These are phyloP conservation scores for Notothenia coriiceps DNA, from an alignment of 2,113 vertebrate genomes.

Conservation along the genomic window DNA sequence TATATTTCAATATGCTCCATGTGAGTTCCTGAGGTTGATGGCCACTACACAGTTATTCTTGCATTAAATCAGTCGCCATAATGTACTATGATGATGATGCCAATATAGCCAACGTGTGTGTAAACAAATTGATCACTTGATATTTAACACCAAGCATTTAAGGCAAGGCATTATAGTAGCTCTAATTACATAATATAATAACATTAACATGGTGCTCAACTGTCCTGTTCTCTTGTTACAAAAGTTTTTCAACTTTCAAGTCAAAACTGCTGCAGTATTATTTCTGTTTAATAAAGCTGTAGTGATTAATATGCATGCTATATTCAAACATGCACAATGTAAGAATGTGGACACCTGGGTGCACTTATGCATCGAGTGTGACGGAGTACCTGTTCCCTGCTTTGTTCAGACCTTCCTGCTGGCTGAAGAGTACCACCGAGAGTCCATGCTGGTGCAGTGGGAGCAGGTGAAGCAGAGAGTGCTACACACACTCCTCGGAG, in stretches of 20 bases:
- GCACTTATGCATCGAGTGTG: not conserved
- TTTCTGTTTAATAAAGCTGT: not conserved
- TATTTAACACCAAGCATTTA: not conserved
- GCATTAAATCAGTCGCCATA: not conserved
- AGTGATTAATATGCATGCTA: not conserved
- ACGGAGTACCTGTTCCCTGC: not conserved
- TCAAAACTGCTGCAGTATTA: not conserved
- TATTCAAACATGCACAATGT: not conserved
- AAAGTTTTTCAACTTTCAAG: not conserved
- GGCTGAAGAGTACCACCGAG: conserved; percentile 97
- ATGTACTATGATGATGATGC: too few species aligned
- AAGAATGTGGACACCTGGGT: not conserved
- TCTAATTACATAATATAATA: not conserved
- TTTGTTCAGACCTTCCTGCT: conserved; percentile 92
- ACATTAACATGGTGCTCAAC: not conserved
- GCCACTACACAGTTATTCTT: not conserved
- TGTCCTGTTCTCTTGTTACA: not conserved
- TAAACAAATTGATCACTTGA: too few species aligned
- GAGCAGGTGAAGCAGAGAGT: conserved; percentile 99
- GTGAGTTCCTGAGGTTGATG: not conserved
- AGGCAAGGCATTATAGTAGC: not conserved
- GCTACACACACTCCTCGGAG: conserved; percentile 94
- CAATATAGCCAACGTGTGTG: too few species aligned
- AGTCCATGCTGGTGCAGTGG: conserved; percentile 99
- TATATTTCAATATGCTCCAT: too few species aligned